Base-by-base conservation (phyloP, 2,113 vertebrate species). In the Triplophysa tibetana region DNA sequence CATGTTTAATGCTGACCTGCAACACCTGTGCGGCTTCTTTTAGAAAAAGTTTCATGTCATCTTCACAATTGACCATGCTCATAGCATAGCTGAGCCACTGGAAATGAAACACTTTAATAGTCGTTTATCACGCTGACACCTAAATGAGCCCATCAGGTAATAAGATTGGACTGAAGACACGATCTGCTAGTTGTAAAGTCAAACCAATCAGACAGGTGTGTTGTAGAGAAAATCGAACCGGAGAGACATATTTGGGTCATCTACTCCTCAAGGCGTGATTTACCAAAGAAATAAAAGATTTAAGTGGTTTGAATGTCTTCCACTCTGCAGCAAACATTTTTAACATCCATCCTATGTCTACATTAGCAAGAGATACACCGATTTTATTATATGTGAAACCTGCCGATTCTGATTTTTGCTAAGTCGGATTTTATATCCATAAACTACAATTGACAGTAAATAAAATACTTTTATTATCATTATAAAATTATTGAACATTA, bases 41-140 rank as follows among this genome's bases (percentile, higher is more conserved):
- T 85, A 99, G 89, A 86, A 99, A 98, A 16, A 89, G 94, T 89
- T 95, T 98, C 95, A 98, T 97, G 88, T 99, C 97, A 26, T 95
- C 94, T 50, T 97, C 95, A 24, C 93, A 93, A 26, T 95, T 93
- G 0, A 85, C 96, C 16, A 98, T 95, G 3, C 98, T 98, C 97
- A 98, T 98, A 41, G 96, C 97, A 98, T 98, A 41, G 96, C 97
- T 58, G 96, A 98, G 12, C 96, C 97, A 81, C 97, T 98, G 88
- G 54, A 45, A 84, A 67, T 65, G 41, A 67, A 56, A 80, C 80
- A 83, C 19, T 29, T 12, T n/a, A 12, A 77, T 54, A 54, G 19
- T 64, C 75, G 21, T 54, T 77, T 11, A 65, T 77, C 75, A 77
- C 26, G 33, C 24, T 52, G 75, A 77, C 38, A 48, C 17, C 33